A percentile compares a stretch with the other conserved stretches of the same genome.
These are phyloP conservation scores for Chrysotoxum bicinctum DNA, from an alignment of 2,888 invertebrate species.

Conservation along the genomic window DNA sequence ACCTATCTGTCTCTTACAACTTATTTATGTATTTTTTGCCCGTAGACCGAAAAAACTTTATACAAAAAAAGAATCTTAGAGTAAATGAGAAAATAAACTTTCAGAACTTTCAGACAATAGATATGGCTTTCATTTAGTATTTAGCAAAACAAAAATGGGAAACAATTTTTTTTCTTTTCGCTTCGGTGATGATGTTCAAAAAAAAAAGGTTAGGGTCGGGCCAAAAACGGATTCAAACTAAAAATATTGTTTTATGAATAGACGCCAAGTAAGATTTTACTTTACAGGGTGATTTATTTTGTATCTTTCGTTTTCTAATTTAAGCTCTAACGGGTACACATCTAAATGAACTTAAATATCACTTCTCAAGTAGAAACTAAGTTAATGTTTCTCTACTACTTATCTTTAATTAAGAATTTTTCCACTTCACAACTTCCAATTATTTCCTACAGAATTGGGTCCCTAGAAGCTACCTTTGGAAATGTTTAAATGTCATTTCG, in stretches of 20 bases:
- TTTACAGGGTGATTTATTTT: slow-evolving; percentile 12
- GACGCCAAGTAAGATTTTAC: slow-evolving; percentile 9
- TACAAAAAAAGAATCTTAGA: neutral
- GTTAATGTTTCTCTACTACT: no score
- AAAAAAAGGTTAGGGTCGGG: neutral
- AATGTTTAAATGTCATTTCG: no score
- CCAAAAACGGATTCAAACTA: neutral
- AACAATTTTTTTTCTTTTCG: slow-evolving; percentile 24
- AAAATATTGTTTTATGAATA: slow-evolving; percentile 1
- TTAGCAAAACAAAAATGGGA: slow-evolving; percentile 18
- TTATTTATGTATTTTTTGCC: neutral
- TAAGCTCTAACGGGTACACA: no score
- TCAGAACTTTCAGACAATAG: slow-evolving; percentile 36
- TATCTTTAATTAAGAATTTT: no score
- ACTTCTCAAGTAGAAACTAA: no score
- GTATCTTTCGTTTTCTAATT: no score
- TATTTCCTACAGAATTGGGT: no score
- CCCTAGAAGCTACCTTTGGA: no score
- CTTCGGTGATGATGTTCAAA: neutral
- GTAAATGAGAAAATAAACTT: slow-evolving; percentile 25
- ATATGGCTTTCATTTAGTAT: slow-evolving; percentile 6
- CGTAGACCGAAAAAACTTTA: neutral
- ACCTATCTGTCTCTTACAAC: slow-evolving; percentile 21
- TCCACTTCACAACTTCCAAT: no score
- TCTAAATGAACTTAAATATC: no score